A percentile compares a stretch with the other conserved stretches of the same genome.
These are phyloP conservation scores for Hydractinia symbiolongicarpus DNA, from an alignment of 30 jellyfish, hydroid and myxozoan genomes.

Conservation along the genomic window DNA sequence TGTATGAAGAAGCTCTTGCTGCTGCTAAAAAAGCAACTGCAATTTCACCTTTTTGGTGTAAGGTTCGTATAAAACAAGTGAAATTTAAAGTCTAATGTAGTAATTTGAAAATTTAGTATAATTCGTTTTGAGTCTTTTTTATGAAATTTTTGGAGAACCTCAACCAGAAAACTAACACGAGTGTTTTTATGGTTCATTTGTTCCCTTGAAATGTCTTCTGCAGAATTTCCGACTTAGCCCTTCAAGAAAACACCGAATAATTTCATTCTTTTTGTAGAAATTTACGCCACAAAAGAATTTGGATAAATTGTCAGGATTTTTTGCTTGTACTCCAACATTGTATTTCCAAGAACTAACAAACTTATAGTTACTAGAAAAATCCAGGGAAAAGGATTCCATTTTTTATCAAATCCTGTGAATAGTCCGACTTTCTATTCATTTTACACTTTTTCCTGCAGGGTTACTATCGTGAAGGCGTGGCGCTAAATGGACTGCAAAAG, in stretches of 20 bases:
- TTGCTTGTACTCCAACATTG: neutral
- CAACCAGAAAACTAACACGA: no score
- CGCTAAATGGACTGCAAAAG: constrained; percentile 12
- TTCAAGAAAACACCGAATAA: no score
- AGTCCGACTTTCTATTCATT: no score
- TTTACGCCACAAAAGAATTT: no score
- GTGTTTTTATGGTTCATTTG: no score
- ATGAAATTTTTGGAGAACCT: no score
- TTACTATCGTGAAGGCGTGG: constrained; percentile 26
- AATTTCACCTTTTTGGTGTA: constrained; percentile 1
- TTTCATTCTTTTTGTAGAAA: no score
- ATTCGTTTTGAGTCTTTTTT: no score
- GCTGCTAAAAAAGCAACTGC: neutral
- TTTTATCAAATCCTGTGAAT: neutral
- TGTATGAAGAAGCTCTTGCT: neutral
- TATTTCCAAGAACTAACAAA: neutral
- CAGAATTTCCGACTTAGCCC: no score
- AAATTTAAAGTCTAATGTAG: no score
- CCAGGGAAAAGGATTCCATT: neutral
- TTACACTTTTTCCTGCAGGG: neutral
- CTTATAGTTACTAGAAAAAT: neutral
- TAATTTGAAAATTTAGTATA: no score
- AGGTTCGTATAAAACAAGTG: neutral
- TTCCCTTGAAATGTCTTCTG: no score
- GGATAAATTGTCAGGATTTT: neutral